phyloP scores from a whole-genome alignment of 1,140 invertebrate genomes.

The Muscidifurax raptorellus region DNA sequence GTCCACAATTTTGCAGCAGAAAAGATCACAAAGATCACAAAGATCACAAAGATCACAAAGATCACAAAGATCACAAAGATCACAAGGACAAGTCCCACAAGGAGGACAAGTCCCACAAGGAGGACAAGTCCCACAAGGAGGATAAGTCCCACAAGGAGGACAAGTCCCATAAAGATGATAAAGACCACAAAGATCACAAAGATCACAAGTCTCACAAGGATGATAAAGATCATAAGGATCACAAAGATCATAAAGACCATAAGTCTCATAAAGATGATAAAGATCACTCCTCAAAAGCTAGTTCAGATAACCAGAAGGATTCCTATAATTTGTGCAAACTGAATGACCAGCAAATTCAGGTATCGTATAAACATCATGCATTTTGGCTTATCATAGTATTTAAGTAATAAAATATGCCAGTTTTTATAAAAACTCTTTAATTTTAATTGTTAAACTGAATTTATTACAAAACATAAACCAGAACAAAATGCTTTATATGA shows the following conservation, averaged over 20 bases:
- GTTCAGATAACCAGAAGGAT: constrained; percentile 61
- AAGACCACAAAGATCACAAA: constrained; percentile 50
- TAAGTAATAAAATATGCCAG: not conserved
- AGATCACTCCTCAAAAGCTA: constrained; percentile 62
- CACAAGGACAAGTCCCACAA: constrained; percentile 53
- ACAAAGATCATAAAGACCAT: constrained; percentile 52
- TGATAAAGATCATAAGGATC: constrained; percentile 51
- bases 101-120: constrained; percentile 50
- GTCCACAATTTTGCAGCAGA: constrained; percentile 75
- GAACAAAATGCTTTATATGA: too few relatives aligned
- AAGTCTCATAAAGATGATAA: constrained; percentile 52
- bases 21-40: constrained; percentile 57
- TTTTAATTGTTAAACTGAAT: not conserved
- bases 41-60: constrained; percentile 45
- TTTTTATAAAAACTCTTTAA: not conserved
- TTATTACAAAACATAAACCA: not conserved
- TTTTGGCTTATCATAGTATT: constrained; percentile 10
- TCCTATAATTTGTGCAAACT: constrained; percentile 57
- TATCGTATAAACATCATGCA: constrained; percentile 52
- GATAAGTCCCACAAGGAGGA: constrained; percentile 57
- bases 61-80: constrained; percentile 53
- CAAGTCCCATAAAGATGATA: constrained; percentile 49
- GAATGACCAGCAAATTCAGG: constrained; percentile 64
- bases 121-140: constrained; percentile 50
- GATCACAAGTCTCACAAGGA: constrained; percentile 44